These are phyloP conservation scores for Chymomyza amoena DNA, from an alignment of 2,888 invertebrate genomes.

Conservation along the genomic window DNA sequence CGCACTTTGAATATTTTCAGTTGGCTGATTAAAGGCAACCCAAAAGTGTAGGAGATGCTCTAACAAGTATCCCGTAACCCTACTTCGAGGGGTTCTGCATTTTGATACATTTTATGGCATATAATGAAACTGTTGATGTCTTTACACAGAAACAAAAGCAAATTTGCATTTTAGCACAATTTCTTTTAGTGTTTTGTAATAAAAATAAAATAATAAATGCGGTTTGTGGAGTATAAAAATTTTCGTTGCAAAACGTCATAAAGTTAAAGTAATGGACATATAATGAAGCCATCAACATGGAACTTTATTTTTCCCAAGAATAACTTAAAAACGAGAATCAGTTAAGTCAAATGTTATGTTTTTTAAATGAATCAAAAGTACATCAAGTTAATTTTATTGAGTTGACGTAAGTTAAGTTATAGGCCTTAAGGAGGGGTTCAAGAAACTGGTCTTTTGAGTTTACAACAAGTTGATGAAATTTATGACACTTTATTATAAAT, in stretches of 20 bases:
- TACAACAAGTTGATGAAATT: no score
- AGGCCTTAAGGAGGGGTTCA: no score
- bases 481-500: no score
- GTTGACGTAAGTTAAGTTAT: no score
- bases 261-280: conserved; percentile 27
- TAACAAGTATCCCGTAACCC: conserved; percentile 11
- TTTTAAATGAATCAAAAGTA: not conserved
- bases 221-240: not conserved
- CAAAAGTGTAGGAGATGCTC: not conserved
- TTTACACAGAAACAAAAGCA: conserved; percentile 18
- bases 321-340: not conserved
- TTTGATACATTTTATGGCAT: conserved; percentile 43
- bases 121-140: conserved; percentile 62
- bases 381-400: not conserved
- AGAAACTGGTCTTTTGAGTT: no score
- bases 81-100: conserved; percentile 36
- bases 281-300: not conserved
- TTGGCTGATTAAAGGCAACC: conserved; percentile 53
- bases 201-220: conserved; percentile 20
- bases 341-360: not conserved
- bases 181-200: conserved; percentile 42
- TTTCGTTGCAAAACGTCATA: conserved; percentile 15
- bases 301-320: not conserved
- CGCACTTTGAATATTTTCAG: conserved; percentile 60
- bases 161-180: conserved; percentile 28